Base-by-base conservation (phyloP, 1,140 invertebrate genomes). In the Microvelia longipes region DNA sequence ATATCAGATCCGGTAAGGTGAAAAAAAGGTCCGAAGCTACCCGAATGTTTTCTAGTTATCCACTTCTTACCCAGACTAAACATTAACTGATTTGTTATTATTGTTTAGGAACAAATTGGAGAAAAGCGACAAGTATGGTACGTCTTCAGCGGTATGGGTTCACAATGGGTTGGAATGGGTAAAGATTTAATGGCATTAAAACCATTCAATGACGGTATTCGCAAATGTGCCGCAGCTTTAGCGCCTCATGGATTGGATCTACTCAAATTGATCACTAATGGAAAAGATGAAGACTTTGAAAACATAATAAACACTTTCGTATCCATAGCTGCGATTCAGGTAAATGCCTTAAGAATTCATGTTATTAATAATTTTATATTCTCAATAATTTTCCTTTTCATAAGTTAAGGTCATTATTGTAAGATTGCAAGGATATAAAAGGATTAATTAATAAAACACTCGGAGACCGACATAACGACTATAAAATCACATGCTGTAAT, bases 141-240 rank as follows among this genome's bases (percentile, higher is more conserved):
- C 79, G 83, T 98, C 50, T 98, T 96, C 80, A 91, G 94, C 66
- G 96, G 96, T 35, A 98, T 98, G 94, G 96, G 96, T 14, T 88
- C 89, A 50, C 96, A 99, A 81, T 98, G 95, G 95, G 82, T 88
- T 64, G 93, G 92, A 71, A 98, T 98, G 95, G 94, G 86, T 2
- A 87, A 87, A 76, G 84, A 89, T 26, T 81, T 98, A 50, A 88
- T 98, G 83, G 76, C 82, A 60, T 82, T 98, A 50, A 87, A 93
- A 65, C 78, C 82, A 0, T 98, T 98, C 79, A 85, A 86, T 61
- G 81, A 86, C 29, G 89, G 90, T 30, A 87, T 99, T 68, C 80
- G 85, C 72, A 86, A 85, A 68, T 90, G 88, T 69, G 88, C 90
- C 2, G 86, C 88, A 66, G 84, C 88, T 1, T 80, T 98, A 0